Conservation (phyloP, 2,888 invertebrate genomes). For the Ethmia dodecea region DNA sequence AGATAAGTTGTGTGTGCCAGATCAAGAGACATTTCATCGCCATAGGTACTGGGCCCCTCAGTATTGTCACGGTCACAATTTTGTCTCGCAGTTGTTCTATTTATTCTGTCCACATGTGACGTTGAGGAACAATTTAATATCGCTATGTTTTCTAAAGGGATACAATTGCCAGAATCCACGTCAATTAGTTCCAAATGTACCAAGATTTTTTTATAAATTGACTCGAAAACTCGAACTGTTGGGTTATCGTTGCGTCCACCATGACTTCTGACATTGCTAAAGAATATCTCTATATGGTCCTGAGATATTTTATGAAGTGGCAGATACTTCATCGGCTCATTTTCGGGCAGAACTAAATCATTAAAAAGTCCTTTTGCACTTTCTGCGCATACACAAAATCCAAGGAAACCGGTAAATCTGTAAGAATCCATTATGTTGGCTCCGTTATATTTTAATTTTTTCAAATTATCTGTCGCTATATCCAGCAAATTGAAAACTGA, state of each 20-base stretch:
- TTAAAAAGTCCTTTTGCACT: conserved; percentile 6
- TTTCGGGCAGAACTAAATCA: conserved; percentile 1
- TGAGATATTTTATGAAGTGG: not conserved
- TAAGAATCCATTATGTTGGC: conserved; percentile 1
- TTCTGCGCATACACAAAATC: conserved; percentile 6
- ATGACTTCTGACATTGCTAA: conserved; percentile 1
- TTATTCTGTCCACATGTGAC: conserved; percentile 3
- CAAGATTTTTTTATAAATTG: conserved; percentile 7
- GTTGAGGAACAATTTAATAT: conserved; percentile 6
- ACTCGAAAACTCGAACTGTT: conserved; percentile 1
- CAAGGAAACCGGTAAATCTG: conserved; percentile 11
- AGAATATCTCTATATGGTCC: conserved; percentile 6
- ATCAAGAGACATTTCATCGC: not conserved
- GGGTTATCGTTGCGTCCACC: conserved; percentile 4
- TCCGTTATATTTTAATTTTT: not conserved
- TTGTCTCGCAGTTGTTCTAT: conserved; percentile 2
- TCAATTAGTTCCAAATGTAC: conserved; percentile 4
- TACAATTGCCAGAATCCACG: conserved; percentile 3
- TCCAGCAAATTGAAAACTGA: not conserved
- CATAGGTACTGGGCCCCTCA: not conserved
- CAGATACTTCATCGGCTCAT: conserved; percentile 1
- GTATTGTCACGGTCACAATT: conserved; percentile 1
- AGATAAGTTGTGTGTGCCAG: not conserved
- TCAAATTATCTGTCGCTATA: not conserved
- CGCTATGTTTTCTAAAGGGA: conserved; percentile 4